A percentile compares a stretch with the other conserved stretches of the same genome.
Conservation (phyloP, 1,140 invertebrate genomes). For the Ceratosolen solmsi region DNA sequence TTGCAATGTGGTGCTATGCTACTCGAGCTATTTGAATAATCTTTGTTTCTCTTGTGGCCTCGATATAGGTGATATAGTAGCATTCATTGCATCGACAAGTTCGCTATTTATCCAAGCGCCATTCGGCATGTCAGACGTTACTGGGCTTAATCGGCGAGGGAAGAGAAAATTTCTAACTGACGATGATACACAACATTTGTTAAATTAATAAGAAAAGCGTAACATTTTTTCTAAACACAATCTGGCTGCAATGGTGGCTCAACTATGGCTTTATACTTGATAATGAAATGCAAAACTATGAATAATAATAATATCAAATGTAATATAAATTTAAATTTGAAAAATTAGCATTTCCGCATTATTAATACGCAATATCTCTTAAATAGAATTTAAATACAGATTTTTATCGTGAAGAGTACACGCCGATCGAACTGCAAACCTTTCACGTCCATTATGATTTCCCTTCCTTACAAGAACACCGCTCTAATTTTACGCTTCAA, state of each 20-base stretch:
- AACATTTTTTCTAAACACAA: not conserved
- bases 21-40: slow-evolving; percentile 39
- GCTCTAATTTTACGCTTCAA: slow-evolving; percentile 31
- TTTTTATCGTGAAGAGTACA: not conserved
- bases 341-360: slow-evolving; percentile 7
- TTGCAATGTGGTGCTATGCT: not conserved
- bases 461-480: not conserved
- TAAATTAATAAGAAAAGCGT: not conserved
- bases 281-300: not conserved
- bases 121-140: not conserved
- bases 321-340: slow-evolving; percentile 23
- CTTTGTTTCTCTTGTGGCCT: slow-evolving; percentile 6
- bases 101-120: not conserved
- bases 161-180: not conserved
- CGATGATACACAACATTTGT: not conserved
- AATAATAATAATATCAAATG: not conserved
- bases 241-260: too few species aligned
- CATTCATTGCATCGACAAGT: not conserved
- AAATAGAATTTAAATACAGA: slow-evolving; percentile 18
- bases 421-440: not conserved
- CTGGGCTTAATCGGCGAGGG: too few species aligned
- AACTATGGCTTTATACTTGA: not conserved
- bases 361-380: slow-evolving; percentile 11
- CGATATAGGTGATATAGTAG: not conserved
- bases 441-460: slow-evolving; percentile 4